These are phyloP conservation scores for Cantharis flavilabris DNA, from an alignment of 2,888 invertebrate genomes.

Conservation along the genomic window DNA sequence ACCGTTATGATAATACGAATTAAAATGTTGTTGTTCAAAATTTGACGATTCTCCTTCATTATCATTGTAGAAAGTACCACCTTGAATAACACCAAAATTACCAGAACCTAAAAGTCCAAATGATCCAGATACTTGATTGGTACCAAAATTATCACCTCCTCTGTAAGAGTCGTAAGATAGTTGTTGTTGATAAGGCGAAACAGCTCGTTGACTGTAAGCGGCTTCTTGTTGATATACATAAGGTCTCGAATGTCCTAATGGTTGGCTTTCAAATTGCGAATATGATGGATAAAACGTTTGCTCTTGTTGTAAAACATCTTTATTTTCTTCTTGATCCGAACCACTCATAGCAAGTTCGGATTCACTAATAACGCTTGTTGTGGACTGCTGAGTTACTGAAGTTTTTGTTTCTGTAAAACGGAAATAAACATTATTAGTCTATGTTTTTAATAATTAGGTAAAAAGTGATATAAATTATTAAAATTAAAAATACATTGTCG, in stretches of 20 bases:
- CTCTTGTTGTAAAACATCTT: conserved; percentile 47
- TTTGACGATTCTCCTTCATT: conserved; percentile 68
- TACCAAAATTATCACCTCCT: conserved; percentile 31
- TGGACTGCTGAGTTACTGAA: background rate
- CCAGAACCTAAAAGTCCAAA: conserved; percentile 77
- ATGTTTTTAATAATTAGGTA: background rate
- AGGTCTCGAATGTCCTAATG: conserved; percentile 65
- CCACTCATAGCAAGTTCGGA: background rate
- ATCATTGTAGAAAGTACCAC: conserved; percentile 83
- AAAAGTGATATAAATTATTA: background rate
- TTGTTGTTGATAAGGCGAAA: conserved; percentile 45
- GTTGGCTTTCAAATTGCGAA: conserved; percentile 57
- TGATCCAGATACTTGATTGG: conserved; percentile 40
- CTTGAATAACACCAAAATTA: conserved; percentile 84
- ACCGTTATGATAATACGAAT: conserved; percentile 69
- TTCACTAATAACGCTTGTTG: background rate
- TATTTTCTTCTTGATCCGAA: conserved; percentile 47
- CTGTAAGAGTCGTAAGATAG: conserved; percentile 45
- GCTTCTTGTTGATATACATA: conserved; percentile 65
- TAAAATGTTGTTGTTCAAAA: conserved; percentile 56
- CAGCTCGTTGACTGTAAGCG: conserved; percentile 64
- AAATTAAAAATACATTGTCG: too few species aligned
- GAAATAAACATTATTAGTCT: background rate
- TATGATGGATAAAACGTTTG: conserved; percentile 82
- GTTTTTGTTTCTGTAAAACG: background rate